These are phyloP conservation scores for Callimorpha dominula DNA, from an alignment of 2,888 invertebrate genomes.

Conservation along the genomic window DNA sequence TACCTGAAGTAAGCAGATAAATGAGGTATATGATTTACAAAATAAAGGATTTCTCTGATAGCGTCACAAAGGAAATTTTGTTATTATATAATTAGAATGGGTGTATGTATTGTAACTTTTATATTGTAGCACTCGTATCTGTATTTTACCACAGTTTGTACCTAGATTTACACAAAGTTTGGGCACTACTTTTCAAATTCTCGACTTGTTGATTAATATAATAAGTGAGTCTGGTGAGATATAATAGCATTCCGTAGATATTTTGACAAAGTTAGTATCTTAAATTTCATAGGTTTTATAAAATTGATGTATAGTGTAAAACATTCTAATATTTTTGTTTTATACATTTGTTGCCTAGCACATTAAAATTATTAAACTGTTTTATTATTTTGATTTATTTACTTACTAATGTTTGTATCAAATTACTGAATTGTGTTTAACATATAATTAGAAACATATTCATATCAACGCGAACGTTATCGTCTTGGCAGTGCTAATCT, in stretches of 20 bases:
- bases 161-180: constrained; percentile 9
- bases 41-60: constrained; percentile 7
- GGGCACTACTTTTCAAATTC: not conserved
- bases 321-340: not conserved
- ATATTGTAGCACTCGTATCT: constrained; percentile 3
- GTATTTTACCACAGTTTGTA: not conserved
- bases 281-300: not conserved
- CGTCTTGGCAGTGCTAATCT: constrained; percentile 17
- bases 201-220: not conserved
- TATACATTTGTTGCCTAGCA: not conserved
- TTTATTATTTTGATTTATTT: not conserved
- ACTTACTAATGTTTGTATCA: not conserved
- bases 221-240: not conserved
- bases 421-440: not conserved
- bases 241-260: too few species aligned
- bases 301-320: too few species aligned
- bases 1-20: constrained; percentile 13
- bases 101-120: not conserved
- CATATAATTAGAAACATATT: constrained; percentile 5
- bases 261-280: too few species aligned
- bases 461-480: constrained; percentile 10
- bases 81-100: constrained; percentile 15
- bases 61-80: not conserved
- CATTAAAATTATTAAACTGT: not conserved
- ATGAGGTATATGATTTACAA: constrained; percentile 14